A percentile compares a stretch with the other conserved stretches of the same genome.
Conservation (phyloP, 2,797 vertebrate species). For the Melanotaenia maccullochi region DNA sequence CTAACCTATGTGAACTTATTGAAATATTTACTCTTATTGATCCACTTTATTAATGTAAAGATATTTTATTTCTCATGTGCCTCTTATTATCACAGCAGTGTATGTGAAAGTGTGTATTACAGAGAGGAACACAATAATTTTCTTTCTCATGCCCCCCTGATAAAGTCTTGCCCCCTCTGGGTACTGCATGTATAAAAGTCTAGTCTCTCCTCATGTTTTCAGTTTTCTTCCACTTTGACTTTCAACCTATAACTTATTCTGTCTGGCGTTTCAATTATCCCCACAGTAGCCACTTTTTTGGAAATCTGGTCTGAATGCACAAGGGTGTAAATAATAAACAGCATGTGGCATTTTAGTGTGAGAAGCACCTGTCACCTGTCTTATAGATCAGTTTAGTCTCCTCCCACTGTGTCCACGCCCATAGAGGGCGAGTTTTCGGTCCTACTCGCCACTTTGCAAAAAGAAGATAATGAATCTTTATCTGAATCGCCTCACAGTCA, state of each 20-base stretch:
- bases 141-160: no score
- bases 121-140: no score
- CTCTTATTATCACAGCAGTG: no score
- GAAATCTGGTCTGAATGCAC: background rate
- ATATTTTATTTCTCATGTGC: no score
- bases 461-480: background rate
- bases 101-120: no score
- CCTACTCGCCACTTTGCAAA: conserved; percentile 20
- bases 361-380: conserved; percentile 9
- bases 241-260: background rate
- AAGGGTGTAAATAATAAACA: background rate
- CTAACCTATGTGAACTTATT: no score
- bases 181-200: no score
- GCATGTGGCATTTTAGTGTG: background rate
- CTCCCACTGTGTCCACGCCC: conserved; percentile 27
- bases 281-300: background rate
- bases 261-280: no score
- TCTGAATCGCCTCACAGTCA: background rate
- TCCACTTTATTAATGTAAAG: no score
- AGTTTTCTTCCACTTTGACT: background rate
- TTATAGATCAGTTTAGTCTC: conserved; percentile 7
- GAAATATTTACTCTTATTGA: no score
- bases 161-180: no score
- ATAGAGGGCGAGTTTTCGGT: conserved; percentile 33
- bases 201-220: no score